Percentiles rank a stretch among this genome's conserved stretches.
Conservation (phyloP, 2,888 invertebrate species). For the Agrochola lychnidis region DNA sequence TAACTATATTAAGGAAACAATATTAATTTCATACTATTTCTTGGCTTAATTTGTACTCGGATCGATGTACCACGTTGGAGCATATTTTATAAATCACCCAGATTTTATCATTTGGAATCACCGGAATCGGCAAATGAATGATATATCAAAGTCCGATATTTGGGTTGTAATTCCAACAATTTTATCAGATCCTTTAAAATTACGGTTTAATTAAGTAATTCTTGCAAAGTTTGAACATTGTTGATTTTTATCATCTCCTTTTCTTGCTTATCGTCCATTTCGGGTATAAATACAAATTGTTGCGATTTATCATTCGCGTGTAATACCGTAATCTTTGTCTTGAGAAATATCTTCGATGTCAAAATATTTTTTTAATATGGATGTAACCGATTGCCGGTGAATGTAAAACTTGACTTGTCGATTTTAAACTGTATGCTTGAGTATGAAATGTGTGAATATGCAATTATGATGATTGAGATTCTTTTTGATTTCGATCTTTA, state of each 20-base stretch:
- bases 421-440: slow-evolving; percentile 48
- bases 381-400: slow-evolving; percentile 54
- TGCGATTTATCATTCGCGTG: slow-evolving; percentile 72
- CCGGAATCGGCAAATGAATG: slow-evolving; percentile 74
- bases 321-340: slow-evolving; percentile 74
- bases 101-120: slow-evolving; percentile 76
- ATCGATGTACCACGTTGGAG: slow-evolving; percentile 79
- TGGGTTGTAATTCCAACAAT: slow-evolving; percentile 84
- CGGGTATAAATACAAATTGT: slow-evolving; percentile 75
- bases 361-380: slow-evolving; percentile 61
- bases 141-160: slow-evolving; percentile 87
- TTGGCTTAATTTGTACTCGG: slow-evolving; percentile 79
- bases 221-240: slow-evolving; percentile 70
- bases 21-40: slow-evolving; percentile 66
- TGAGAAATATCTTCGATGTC: slow-evolving; percentile 60
- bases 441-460: slow-evolving; percentile 51
- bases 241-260: slow-evolving; percentile 67
- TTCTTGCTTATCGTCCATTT: slow-evolving; percentile 62
- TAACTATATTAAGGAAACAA: slow-evolving; percentile 29
- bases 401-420: slow-evolving; percentile 45
- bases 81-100: slow-evolving; percentile 79
- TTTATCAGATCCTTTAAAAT: slow-evolving; percentile 80
- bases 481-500: slow-evolving; percentile 13
- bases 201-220: slow-evolving; percentile 81
- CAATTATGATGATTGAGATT: slow-evolving; percentile 45